These are phyloP conservation scores for Anseranas semipalmata DNA, from an alignment of 2,113 vertebrate genomes.

Conservation along the genomic window DNA sequence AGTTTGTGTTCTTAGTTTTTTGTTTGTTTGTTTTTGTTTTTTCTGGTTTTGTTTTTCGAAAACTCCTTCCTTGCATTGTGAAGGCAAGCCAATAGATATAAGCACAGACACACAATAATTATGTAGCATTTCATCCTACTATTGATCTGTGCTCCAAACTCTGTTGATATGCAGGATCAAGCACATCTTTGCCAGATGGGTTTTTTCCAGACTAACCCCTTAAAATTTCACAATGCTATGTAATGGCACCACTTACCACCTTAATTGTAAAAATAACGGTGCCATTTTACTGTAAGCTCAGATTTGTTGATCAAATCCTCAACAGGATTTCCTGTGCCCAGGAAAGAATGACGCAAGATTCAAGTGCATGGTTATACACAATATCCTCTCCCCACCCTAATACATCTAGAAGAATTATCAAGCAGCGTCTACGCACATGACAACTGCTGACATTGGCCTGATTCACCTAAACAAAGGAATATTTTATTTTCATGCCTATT, in stretches of 20 bases:
- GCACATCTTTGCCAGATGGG: not conserved
- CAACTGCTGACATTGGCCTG: not conserved
- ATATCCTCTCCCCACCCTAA: not conserved
- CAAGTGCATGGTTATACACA: not conserved
- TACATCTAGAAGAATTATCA: not conserved
- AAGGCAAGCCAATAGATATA: not conserved
- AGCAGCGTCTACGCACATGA: not conserved
- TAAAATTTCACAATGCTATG: not conserved
- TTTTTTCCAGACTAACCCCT: not conserved
- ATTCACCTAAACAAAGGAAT: constrained; percentile 40
- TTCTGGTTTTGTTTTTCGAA: not conserved
- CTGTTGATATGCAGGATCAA: constrained; percentile 31
- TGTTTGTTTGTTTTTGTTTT: not conserved
- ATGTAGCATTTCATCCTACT: not conserved
- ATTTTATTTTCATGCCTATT: constrained; percentile 29
- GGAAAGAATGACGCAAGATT: not conserved
- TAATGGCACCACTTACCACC: not conserved
- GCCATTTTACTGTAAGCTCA: not conserved
- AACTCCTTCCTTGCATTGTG: not conserved
- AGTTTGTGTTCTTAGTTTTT: not conserved
- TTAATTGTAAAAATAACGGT: not conserved
- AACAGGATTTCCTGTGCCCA: not conserved
- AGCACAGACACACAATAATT: not conserved
- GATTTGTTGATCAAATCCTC: not conserved
- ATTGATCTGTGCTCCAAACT: constrained; percentile 34